Conservation (phyloP, 2,888 invertebrate genomes). For the Netelia fuscicornis region DNA sequence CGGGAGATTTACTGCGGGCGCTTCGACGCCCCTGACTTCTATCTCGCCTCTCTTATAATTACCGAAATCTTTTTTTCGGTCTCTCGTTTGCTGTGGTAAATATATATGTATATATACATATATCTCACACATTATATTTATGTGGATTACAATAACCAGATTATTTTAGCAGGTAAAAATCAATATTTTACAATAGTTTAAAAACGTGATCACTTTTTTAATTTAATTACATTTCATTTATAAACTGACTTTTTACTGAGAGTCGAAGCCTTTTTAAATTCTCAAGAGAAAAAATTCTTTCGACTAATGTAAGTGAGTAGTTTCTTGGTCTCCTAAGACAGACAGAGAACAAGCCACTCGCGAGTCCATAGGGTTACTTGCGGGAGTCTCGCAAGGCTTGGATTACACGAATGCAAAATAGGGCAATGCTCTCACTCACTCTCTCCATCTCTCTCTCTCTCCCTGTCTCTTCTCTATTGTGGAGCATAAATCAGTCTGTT, state of each 20-base stretch:
- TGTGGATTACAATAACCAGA: too few species aligned
- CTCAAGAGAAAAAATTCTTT: not conserved
- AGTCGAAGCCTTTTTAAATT: not conserved
- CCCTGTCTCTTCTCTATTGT: constrained; percentile 40
- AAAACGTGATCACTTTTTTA: too few species aligned
- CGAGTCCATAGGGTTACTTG: not conserved
- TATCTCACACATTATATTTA: too few species aligned
- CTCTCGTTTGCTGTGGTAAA: constrained; percentile 20
- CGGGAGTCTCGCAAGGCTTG: constrained; percentile 7
- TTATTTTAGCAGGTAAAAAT: too few species aligned
- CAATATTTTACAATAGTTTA: too few species aligned
- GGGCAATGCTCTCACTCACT: constrained; percentile 75
- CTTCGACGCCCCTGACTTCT: constrained; percentile 73
- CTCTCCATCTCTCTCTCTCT: constrained; percentile 59
- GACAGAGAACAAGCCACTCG: constrained; percentile 8
- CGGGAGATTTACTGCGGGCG: constrained; percentile 78
- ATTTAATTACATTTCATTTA: too few species aligned
- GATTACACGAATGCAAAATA: constrained; percentile 71
- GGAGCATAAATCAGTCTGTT: constrained; percentile 82
- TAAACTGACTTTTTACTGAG: too few species aligned
- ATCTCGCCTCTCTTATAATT: constrained; percentile 73
- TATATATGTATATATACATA: constrained; percentile 5
- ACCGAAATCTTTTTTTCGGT: constrained; percentile 71
- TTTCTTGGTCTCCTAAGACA: not conserved
- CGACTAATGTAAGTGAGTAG: constrained; percentile 21